Evolutionary conservation across 2,888 invertebrate species (phyloP), one percentile per base, ranked within the genome.

Genomic region (Lepidocyrtinus sp.): DNA sequence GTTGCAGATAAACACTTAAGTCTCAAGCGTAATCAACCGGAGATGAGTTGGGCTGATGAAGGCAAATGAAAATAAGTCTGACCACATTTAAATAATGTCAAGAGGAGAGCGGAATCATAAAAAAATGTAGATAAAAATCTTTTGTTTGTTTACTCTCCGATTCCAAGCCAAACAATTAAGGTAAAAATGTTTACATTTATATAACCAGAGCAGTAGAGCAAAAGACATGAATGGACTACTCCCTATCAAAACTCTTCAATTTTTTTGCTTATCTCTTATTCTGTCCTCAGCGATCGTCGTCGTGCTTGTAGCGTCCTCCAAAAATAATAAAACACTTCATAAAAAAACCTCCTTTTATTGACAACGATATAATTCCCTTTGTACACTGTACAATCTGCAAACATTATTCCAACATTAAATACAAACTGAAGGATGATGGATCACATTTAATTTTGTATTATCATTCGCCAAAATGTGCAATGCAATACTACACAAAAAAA

Each of bases 271-370:
- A 15, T n/a, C 55, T n/a, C n/a, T 55, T n/a, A 12, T 55, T n/a
- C 17, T 5, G n/a, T 55, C 55, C 5, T 15, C 7, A 55, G 9
- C 55, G n/a, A n/a, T n/a, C n/a, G n/a, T n/a, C n/a, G n/a, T n/a
- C n/a, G n/a, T n/a, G n/a, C 5, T 55, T 55, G 3, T 15, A 9
- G n/a, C 62, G 71, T 71, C 70, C 61, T 61, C 70, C 61, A n/a
- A 45, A 21, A 61, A 70, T 70, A 70, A 36, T 70, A 70, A 61
- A 70, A 61, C 70, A 70, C 61, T 70, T 71, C 21, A 62, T 71
- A 71, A 71, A 70, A 68, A 55, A n/a, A 55, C 55, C 17, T 12
- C 36, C 36, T 36, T 36, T 55, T 55, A 55, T 55, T 55, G 55
- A 55, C 55, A 55, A 17, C 3, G 55, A 55, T 55, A n/a, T n/a